phyloP scores from a whole-genome alignment of 2,113 vertebrate genomes.

The Pagrus major region DNA sequence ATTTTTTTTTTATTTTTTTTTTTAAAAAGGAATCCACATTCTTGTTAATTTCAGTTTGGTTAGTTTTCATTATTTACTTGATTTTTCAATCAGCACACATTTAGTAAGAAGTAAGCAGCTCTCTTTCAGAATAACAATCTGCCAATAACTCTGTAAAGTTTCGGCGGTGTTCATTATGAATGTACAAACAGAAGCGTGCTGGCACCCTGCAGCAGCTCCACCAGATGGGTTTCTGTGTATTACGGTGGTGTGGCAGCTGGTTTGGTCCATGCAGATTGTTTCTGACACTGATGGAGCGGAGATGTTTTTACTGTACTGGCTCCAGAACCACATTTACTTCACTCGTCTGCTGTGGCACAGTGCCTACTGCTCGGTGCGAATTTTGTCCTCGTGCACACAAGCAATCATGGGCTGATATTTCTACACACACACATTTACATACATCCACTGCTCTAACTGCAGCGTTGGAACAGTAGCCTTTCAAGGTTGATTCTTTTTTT shows the following conservation, averaged over 20 bases:
- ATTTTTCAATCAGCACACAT: background rate
- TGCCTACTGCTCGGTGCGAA: conserved; percentile 32
- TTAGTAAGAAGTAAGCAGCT: background rate
- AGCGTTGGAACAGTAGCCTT: conserved; percentile 54
- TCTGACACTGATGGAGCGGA: conserved; percentile 75
- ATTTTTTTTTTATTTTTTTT: background rate
- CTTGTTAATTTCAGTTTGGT: background rate
- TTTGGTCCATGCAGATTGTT: conserved; percentile 68
- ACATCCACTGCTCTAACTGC: conserved; percentile 35
- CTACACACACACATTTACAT: conserved; percentile 27
- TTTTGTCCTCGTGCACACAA: background rate
- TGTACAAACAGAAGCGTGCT: background rate
- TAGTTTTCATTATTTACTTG: background rate
- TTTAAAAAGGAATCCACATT: background rate
- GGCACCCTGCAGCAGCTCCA: conserved; percentile 43
- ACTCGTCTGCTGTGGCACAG: conserved; percentile 47
- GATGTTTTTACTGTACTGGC: conserved; percentile 72
- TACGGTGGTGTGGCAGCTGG: conserved; percentile 57
- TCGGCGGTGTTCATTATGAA: background rate
- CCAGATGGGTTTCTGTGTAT: background rate
- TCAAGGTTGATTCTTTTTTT: conserved; percentile 13
- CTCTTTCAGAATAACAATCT: background rate
- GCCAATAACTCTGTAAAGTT: background rate
- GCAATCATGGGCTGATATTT: conserved; percentile 5
- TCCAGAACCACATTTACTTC: conserved; percentile 71